Evolutionary conservation across 2,797 vertebrate species (phyloP), one percentile per base, ranked within the genome.

Genomic region (Propithecus deckenii): DNA sequence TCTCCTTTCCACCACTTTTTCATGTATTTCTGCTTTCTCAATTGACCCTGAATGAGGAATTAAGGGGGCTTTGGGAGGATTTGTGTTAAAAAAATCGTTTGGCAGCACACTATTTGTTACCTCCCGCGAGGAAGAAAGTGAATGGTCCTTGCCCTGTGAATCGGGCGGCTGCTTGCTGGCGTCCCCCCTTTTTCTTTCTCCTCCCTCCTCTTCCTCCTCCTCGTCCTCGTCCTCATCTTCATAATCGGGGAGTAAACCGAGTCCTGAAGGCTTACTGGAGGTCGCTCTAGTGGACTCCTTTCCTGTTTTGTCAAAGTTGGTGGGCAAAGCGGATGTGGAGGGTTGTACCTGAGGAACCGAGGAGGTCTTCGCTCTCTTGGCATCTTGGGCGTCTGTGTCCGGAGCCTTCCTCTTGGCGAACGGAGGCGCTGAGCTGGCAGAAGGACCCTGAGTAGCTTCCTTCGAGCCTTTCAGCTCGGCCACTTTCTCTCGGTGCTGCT

Each of bases 41-140:
- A 99, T 99, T 25, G 99, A 99, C 28, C 99, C 99, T 0, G 99
- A 99, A 96, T 99, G 99, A 52, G 99, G 99, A 80, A 99, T 98
- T 52, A 99, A 3, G 55, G 99, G 99, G 20, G 98, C 97, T 57
- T 99, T 80, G 18, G 99, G 98, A 96, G 99, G 97, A 95, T 98
- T 98, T 97, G 98, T 98, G 95, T 99, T 99, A 97, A 99, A 99
- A 98, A 99, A 99, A 48, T 99, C 98, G 96, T 98, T 65, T 83
- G 98, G 98, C 78, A 98, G 97, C 94, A 93, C 92, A 94, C 89
- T 93, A 67, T 96, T 7, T 67, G 88, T 7, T n/a, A 85, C 92
- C 96, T 98, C 98, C 94, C 97, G 97, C 90, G 98, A 1, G 85
- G 98, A 96, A 57, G 97, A 87, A 89, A 98, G 86, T 80, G 98